Percentiles rank a stretch among this genome's conserved stretches.
These are phyloP conservation scores for Neosalanx taihuensis DNA, from an alignment of 2,797 vertebrate genomes.

Conservation along the genomic window DNA sequence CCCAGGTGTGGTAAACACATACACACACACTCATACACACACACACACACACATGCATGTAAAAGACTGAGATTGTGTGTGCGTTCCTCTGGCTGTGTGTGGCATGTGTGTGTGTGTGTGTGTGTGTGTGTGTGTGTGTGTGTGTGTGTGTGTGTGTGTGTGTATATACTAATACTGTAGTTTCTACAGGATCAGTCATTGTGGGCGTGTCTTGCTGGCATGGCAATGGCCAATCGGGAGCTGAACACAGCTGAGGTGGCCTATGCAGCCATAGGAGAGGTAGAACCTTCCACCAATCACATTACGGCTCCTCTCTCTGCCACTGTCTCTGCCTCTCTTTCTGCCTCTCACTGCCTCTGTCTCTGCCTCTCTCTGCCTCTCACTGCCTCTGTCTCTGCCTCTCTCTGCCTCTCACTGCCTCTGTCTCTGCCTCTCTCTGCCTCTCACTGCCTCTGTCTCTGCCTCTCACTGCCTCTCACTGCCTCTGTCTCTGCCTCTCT, in stretches of 20 bases:
- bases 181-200: slow-evolving; percentile 82
- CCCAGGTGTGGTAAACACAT: neutral
- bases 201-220: slow-evolving; percentile 94
- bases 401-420: neutral
- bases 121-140: neutral
- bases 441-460: neutral
- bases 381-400: neutral
- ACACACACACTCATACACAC: neutral
- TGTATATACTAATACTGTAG: slow-evolving; percentile 11
- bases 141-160: neutral
- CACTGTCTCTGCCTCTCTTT: neutral
- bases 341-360: neutral
- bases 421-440: too few species aligned
- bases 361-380: neutral
- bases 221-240: slow-evolving; percentile 89
- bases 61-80: neutral
- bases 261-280: slow-evolving; percentile 91
- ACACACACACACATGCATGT: neutral
- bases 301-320: neutral
- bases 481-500: too few species aligned
- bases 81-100: neutral
- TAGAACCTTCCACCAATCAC: slow-evolving; percentile 52
- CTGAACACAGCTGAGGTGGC: slow-evolving; percentile 89
- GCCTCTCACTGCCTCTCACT: too few species aligned
- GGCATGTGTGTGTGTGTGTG: slow-evolving; percentile 7